phyloP scores from a whole-genome alignment of 2,888 invertebrate species.

The Boloria euphrosyne region DNA sequence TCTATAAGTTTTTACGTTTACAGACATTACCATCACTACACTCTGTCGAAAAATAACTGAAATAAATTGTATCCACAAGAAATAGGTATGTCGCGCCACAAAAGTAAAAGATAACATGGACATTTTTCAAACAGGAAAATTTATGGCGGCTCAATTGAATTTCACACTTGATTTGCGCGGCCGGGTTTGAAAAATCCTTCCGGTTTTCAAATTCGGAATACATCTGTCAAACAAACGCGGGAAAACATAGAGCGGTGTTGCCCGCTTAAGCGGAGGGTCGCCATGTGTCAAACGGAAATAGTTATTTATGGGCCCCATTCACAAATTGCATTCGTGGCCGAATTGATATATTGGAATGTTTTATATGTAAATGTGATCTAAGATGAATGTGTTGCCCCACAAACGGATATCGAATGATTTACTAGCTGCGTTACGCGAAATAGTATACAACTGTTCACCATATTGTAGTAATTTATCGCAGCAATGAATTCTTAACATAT shows the following conservation, averaged over 20 bases:
- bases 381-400: conserved; percentile 74
- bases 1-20: too few relatives aligned
- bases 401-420: conserved; percentile 73
- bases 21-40: conserved; percentile 1
- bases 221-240: conserved; percentile 78
- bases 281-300: conserved; percentile 78
- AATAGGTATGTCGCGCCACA: conserved; percentile 20
- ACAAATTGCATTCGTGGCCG: conserved; percentile 80
- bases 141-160: conserved; percentile 78
- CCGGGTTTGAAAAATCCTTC: conserved; percentile 68
- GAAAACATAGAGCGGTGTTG: conserved; percentile 66
- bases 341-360: conserved; percentile 81
- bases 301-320: conserved; percentile 79
- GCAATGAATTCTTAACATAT: background rate
- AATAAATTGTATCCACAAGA: conserved; percentile 24
- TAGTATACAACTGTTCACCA: conserved; percentile 1
- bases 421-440: conserved; percentile 43
- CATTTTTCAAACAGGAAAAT: conserved; percentile 71
- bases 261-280: conserved; percentile 67
- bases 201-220: conserved; percentile 69
- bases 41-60: conserved; percentile 6
- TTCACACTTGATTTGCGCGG: conserved; percentile 78
- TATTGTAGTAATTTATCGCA: conserved; percentile 1
- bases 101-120: conserved; percentile 40
- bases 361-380: conserved; percentile 78